Conservation (phyloP, 1,140 invertebrate genomes). For the Eueides isabella region DNA sequence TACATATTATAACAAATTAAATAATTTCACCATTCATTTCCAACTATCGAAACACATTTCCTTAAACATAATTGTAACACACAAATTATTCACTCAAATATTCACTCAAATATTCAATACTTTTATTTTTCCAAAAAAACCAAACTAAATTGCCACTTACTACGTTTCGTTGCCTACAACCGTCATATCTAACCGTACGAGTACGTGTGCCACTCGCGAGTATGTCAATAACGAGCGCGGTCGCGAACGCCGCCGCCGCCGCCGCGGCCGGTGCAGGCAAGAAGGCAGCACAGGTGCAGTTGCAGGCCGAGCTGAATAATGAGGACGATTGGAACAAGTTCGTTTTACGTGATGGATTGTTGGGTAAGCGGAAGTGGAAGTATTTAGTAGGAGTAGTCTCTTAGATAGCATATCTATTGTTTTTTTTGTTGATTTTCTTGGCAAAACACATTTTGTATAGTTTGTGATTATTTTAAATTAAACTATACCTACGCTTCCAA, state of each 20-base stretch:
- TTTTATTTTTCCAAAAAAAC: too few relatives aligned
- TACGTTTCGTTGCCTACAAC: background rate
- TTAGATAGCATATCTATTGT: too few relatives aligned
- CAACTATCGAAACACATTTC: too few relatives aligned
- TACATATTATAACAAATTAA: background rate
- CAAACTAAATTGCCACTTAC: conserved; percentile 17
- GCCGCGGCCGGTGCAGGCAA: conserved; percentile 83
- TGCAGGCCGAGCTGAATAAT: conserved; percentile 91
- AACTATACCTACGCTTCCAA: too few relatives aligned
- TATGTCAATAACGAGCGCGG: conserved; percentile 69
- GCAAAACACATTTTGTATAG: too few relatives aligned
- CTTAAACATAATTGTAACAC: too few relatives aligned
- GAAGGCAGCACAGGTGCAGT: conserved; percentile 88
- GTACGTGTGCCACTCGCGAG: conserved; percentile 36
- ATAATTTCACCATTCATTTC: too few relatives aligned
- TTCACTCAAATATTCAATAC: too few relatives aligned
- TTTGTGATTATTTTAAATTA: too few relatives aligned
- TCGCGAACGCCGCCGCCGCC: conserved; percentile 64
- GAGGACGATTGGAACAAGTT: conserved; percentile 95
- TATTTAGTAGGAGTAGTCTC: background rate
- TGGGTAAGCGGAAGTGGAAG: conserved; percentile 83
- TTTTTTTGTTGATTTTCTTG: too few relatives aligned
- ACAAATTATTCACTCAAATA: too few relatives aligned
- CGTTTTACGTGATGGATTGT: conserved; percentile 88
- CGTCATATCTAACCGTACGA: background rate